Evolutionary conservation across 2,888 invertebrate genomes (phyloP), one percentile per base, ranked within the genome.

Genomic region (Deroplatys truncata): DNA sequence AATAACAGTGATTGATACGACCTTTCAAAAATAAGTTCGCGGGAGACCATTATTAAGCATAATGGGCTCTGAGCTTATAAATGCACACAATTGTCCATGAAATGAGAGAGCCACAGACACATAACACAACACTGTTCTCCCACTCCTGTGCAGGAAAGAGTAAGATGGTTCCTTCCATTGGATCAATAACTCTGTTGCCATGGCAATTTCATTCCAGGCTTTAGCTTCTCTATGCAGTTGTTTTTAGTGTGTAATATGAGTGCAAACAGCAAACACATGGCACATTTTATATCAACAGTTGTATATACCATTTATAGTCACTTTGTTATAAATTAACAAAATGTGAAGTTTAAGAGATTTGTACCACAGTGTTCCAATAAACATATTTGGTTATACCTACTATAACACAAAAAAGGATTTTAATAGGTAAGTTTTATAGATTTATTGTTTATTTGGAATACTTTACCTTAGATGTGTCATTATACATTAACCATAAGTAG

Each of bases 121-220:
- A 72, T 20, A 72, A 15, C 56, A 72, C 20, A 20, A 25, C 56
- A 72, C 56, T 72, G 56, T 72, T 56, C 56, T 72, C 56, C 56
- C 89, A 82, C 89, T 85, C 85, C 85, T 28, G 43, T 28, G 56
- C 56, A 49, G 28, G 28, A n/a, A 29, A 29, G 56, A 72, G 56
- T 84, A 87, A 31, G 84, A 89, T 89, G 89, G 89, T 84, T 84
- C 84, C 89, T 84, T 49, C 90, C 89, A 88, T 15, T 83, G 88
- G 90, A 90, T 90, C 90, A 90, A 90, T 90, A n/a, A 90, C 90
- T 90, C 25, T 85, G 88, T 89, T 89, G 88, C 89, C 88, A 89
- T 89, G 89, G 89, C 72, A 84, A 88, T 49, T 72, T n/a, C 31
- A 31, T 82, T 83, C 29, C 84, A 86, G 82, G 56, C 56, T 72